Evolutionary conservation across 1,140 invertebrate species (phyloP), one percentile per base, ranked within the genome.

Genomic region (Stegodyphus mimosarum): DNA sequence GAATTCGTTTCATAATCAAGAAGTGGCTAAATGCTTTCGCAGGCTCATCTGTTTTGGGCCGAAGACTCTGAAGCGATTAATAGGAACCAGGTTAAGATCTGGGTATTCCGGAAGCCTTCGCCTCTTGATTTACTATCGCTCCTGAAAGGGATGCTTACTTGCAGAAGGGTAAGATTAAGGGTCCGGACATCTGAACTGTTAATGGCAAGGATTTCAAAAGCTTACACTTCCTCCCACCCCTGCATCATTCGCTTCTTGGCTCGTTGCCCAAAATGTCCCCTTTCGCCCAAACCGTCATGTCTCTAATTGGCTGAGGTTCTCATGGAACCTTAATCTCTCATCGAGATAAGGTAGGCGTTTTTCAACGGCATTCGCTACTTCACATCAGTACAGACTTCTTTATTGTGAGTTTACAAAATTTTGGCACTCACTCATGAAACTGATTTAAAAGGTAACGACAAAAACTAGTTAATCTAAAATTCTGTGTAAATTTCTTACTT

Each of bases 201-300:
- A 80, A 80, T 80, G 78, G 78, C 17, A 33, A 63, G 78, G 78
- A 80, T 80, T 80, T 80, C 48, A 80, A 80, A 70, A 80, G 78
- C 78, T 80, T 80, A 80, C 69, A 49, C 75, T 77, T 75, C 33
- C 69, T 80, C 64, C 13, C 53, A 52, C 33, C 33, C 33, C 33
- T 33, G 72, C 33, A 50, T 49, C 13, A 9, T 72, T 72, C 50
- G 18, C 18, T 76, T 76, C 74, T 76, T 76, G 74, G 74, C 74
- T 76, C 74, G 10, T 10, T 76, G 74, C 74, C 74, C 74, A 76
- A 49, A 64, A 73, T n/a, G 11, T 50, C 9, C 9, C 60, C 13
- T 15, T 18, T 76, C 53, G 33, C 55, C 10, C 48, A n/a, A 63
- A 15, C 55, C 33, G 50, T 60, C 50, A 76, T 76, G 33, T 33